Evolutionary conservation across 2,113 vertebrate species (phyloP).

Genomic region (Microcebus ravelobensis): DNA sequence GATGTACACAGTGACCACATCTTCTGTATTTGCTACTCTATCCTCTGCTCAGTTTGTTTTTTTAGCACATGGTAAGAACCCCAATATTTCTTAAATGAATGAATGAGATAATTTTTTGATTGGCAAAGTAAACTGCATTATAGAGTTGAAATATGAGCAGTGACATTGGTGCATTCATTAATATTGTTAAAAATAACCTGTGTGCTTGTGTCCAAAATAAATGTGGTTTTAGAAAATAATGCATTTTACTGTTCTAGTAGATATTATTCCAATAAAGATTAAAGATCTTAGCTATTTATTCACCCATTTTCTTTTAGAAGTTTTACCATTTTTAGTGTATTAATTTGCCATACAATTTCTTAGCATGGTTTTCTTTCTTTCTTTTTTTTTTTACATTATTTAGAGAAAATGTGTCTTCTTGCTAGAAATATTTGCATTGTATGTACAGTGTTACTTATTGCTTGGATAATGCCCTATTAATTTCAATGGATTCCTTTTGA

Average conservation of each 20-base stretch:
- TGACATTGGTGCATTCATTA: not conserved
- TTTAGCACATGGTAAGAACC: not conserved
- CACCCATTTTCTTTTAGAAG: constrained; percentile 23
- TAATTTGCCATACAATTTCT: constrained; percentile 49
- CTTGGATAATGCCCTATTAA: constrained; percentile 82
- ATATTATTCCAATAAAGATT: not conserved
- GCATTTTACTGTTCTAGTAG: constrained; percentile 20
- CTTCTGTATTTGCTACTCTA: not conserved
- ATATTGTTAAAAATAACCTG: not conserved
- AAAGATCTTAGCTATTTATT: not conserved
- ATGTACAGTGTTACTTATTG: constrained; percentile 73
- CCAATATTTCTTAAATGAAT: not conserved
- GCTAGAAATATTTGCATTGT: constrained; percentile 51
- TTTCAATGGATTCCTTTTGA: constrained; percentile 81
- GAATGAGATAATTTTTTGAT: not conserved
- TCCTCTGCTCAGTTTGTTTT: not conserved
- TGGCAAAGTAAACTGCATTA: not conserved
- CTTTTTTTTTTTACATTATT: constrained; percentile 44
- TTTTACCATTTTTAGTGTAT: constrained; percentile 1
- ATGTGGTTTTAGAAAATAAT: not conserved
- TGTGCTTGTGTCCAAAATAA: not conserved
- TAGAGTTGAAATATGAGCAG: not conserved
- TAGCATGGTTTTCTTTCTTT: not conserved
- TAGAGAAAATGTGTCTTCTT: constrained; percentile 58
- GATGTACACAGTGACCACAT: not conserved